phyloP scores from a whole-genome alignment of 2,797 vertebrate species.

The Phrynocephalus guinanensis region DNA sequence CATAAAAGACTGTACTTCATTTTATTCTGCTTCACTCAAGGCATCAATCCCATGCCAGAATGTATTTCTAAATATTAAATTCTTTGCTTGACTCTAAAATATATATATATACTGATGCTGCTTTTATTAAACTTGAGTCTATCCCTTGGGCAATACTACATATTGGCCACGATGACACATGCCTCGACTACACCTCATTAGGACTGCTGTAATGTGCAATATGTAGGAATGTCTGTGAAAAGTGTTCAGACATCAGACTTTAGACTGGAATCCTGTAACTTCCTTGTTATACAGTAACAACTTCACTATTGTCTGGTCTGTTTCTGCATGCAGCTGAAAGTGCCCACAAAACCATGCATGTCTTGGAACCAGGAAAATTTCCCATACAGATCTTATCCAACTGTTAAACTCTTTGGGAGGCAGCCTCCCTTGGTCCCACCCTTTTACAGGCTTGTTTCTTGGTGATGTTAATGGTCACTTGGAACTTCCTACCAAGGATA shows the following conservation, averaged over 20 bases:
- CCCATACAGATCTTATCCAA: background rate
- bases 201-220: background rate
- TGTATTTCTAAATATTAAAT: background rate
- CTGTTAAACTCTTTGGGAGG: background rate
- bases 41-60: background rate
- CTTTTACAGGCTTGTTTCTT: background rate
- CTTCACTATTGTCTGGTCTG: background rate
- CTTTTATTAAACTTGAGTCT: slow-evolving; percentile 22
- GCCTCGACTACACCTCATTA: background rate
- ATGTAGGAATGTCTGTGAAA: background rate
- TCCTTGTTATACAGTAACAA: background rate
- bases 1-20: slow-evolving; percentile 35
- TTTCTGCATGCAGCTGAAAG: background rate
- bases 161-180: background rate
- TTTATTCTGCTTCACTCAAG: slow-evolving; percentile 11
- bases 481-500: background rate
- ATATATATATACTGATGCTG: background rate
- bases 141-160: background rate
- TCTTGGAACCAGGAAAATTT: background rate
- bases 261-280: background rate
- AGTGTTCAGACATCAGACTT: background rate
- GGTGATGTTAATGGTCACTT: background rate
- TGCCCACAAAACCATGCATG: background rate
- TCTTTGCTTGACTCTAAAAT: background rate
- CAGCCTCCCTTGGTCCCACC: background rate